These are phyloP conservation scores for Rhynchophorus ferrugineus DNA, from an alignment of 1,140 invertebrate genomes.

Conservation along the genomic window DNA sequence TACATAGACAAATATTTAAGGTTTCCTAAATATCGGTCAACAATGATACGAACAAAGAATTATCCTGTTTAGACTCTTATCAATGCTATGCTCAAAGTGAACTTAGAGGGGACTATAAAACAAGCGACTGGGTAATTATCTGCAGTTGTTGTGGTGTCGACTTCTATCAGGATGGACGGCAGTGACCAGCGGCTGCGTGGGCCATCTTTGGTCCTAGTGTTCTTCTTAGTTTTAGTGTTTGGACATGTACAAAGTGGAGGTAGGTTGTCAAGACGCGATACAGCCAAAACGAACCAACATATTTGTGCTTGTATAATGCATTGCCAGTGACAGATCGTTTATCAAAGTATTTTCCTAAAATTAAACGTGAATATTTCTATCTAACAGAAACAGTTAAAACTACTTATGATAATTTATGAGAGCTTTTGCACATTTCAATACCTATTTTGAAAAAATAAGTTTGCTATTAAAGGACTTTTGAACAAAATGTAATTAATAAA, in stretches of 20 bases:
- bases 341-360: too few species aligned
- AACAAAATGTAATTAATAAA: too few species aligned
- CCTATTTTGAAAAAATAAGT: too few species aligned
- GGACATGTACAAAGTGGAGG: slow-evolving; percentile 1
- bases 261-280: not conserved
- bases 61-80: too few species aligned
- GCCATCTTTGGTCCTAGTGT: not conserved
- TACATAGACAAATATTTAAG: not conserved
- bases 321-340: too few species aligned
- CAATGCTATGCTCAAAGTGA: not conserved
- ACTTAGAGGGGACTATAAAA: slow-evolving; percentile 5
- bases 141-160: not conserved
- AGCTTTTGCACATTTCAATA: too few species aligned
- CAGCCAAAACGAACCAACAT: not conserved
- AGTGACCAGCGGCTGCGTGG: not conserved
- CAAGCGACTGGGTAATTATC: not conserved
- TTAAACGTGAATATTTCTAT: too few species aligned
- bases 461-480: too few species aligned
- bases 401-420: too few species aligned
- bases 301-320: not conserved
- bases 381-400: too few species aligned
- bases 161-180: not conserved
- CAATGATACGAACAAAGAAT: too few species aligned
- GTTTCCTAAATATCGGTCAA: too few species aligned
- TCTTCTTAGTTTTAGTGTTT: slow-evolving; percentile 1